These are phyloP conservation scores for Carabus problematicus DNA, from an alignment of 2,888 invertebrate genomes.

Conservation along the genomic window DNA sequence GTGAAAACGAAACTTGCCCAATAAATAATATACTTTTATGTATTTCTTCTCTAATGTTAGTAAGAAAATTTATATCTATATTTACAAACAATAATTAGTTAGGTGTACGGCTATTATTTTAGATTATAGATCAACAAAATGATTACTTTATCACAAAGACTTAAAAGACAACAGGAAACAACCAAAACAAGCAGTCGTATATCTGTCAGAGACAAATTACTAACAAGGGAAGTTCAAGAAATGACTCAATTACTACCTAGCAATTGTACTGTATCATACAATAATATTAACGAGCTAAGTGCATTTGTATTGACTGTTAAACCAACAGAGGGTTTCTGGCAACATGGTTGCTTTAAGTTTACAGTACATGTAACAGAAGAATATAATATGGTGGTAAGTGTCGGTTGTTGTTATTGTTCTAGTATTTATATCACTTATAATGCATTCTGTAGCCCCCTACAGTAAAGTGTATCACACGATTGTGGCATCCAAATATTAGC, in stretches of 20 bases:
- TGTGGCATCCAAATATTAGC: slow-evolving; percentile 97
- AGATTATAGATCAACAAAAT: slow-evolving; percentile 56
- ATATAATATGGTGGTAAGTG: slow-evolving; percentile 93
- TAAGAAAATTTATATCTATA: background rate
- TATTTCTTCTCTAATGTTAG: slow-evolving; percentile 2
- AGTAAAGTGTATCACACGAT: slow-evolving; percentile 87
- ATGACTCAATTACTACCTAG: slow-evolving; percentile 85
- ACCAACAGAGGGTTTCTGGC: slow-evolving; percentile 89
- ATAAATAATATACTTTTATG: too few species aligned
- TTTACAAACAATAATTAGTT: too few species aligned
- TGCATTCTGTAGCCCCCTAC: slow-evolving; percentile 78
- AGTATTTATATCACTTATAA: slow-evolving; percentile 22
- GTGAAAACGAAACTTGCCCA: too few species aligned
- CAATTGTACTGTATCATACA: slow-evolving; percentile 81
- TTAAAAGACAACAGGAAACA: slow-evolving; percentile 62
- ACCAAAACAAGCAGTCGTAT: slow-evolving; percentile 63
- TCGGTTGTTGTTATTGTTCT: slow-evolving; percentile 8
- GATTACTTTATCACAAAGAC: slow-evolving; percentile 77
- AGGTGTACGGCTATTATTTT: background rate
- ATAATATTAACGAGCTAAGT: slow-evolving; percentile 82
- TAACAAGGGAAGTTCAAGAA: slow-evolving; percentile 84
- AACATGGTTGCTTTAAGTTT: slow-evolving; percentile 86
- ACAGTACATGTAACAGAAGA: slow-evolving; percentile 88
- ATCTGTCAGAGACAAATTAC: slow-evolving; percentile 79
- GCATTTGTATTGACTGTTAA: slow-evolving; percentile 79